phyloP scores from a whole-genome alignment of 64 coral and sea anemone genomes.

The Catalaphyllia jardinei region DNA sequence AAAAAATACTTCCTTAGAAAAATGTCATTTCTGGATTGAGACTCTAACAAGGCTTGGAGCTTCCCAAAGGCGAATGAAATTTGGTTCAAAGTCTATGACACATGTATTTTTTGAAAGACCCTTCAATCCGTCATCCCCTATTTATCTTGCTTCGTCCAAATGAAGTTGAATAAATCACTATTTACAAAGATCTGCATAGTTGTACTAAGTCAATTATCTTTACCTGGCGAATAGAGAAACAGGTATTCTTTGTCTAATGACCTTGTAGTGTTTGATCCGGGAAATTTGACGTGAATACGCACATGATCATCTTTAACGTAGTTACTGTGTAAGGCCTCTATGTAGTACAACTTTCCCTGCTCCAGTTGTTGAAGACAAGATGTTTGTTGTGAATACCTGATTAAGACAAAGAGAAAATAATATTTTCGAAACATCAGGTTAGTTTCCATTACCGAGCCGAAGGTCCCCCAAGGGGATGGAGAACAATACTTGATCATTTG shows the following conservation, averaged over 20 bases:
- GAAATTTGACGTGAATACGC: constrained; percentile 41
- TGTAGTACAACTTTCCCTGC: constrained; percentile 31
- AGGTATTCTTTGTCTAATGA: constrained; percentile 5
- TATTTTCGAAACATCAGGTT: background rate
- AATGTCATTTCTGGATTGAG: no score
- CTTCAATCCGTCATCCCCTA: no score
- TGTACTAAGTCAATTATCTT: background rate
- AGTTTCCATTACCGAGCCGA: background rate
- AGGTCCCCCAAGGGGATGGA: background rate
- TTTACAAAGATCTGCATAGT: background rate
- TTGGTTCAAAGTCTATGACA: no score
- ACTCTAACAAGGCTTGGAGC: no score
- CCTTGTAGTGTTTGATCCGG: constrained; percentile 24
- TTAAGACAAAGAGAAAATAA: background rate
- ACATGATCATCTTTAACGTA: constrained; percentile 24
- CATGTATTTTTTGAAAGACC: no score
- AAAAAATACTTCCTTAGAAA: no score
- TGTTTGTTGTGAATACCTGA: constrained; percentile 31
- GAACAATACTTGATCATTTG: no score
- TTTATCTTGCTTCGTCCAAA: no score
- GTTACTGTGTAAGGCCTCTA: constrained; percentile 57
- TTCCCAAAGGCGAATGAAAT: no score
- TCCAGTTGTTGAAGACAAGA: constrained; percentile 8
- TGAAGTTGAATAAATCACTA: no score
- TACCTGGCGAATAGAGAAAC: constrained; percentile 57